Base-by-base conservation (phyloP, 2,888 invertebrate genomes). In the Scaptomyza caliginosa region DNA sequence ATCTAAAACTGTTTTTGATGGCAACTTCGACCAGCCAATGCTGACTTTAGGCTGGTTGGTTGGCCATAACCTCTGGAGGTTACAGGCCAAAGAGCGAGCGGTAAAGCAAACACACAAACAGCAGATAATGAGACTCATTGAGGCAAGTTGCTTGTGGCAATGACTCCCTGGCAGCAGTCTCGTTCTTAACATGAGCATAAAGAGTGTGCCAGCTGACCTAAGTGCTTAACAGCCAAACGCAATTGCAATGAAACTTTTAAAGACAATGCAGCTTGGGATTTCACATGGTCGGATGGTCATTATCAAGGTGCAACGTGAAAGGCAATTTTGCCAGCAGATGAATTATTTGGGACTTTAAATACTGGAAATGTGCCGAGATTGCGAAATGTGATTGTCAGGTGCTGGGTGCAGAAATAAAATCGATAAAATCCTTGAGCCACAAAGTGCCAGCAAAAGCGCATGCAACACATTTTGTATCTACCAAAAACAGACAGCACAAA, bases 61-160 rank as follows among this genome's bases (percentile, higher is more conserved):
- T 43, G 6, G 28, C 32, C 36, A 34, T 10, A 48, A 34, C 10
- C 54, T 39, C 17, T 30, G 8, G 34, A 59, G 36, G 28, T n/a
- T 26, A 30, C 48, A 21, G 17, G 24, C 43, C 26, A 26, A 30
- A 48, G 13, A 32, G 32, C 43, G 7, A 40, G n/a, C 11, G 40
- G 10, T 42, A 43, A 30, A 39, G 38, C 24, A 51, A 46, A 77
- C 34, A 48, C 46, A 64, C 65, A 72, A 56, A 45, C 70, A 59
- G 48, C 62, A 49, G 36, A 43, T 67, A 65, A 71, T 78, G 67
- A 70, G 73, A 42, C 79, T 64, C 65, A 64, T 67, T 74, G 62
- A 38, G 59, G 38, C 42, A 73, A 56, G 66, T 67, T 57, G 58
- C 67, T 63, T 19, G 38, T 24, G 62, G 74, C 72, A 62, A 30